Evolutionary conservation across 2,888 invertebrate genomes (phyloP), one percentile per base, ranked within the genome.

Genomic region (Campopleginae sp.): DNA sequence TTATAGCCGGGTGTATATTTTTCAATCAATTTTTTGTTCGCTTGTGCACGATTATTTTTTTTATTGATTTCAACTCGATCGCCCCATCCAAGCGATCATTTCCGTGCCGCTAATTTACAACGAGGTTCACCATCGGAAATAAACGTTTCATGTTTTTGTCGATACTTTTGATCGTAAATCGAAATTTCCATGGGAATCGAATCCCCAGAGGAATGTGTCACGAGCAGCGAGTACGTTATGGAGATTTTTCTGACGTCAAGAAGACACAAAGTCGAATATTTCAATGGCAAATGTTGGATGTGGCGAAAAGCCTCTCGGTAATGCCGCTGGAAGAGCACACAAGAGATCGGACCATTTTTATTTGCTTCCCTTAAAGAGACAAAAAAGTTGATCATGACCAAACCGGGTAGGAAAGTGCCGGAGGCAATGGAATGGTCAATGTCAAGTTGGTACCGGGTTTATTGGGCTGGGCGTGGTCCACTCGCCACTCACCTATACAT

Each of bases 401-500:
- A 72, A 72, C 54, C 78, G 68, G 71, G 74, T 66, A 66, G 38
- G 14, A 48, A 65, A 80, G 63, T 44, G 86, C 87, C 84, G 54
- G 31, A 87, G 84, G 82, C 82, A 63, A 86, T 82, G 79, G 81
- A 88, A 86, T 88, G 89, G 89, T 89, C 91, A 91, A 91, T 91
- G 90, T 90, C 91, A 88, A 85, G 80, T 80, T 76, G 44, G 85
- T 87, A 71, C 80, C 87, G 84, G 76, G 85, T 88, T 90, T 89
- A 90, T 91, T 89, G 89, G 88, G 80, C 87, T 89, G 89, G 90
- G 89, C 87, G 90, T 88, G 87, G 87, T 89, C 84, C 74, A 80
- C 80, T 81, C 76, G 66, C 48, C 83, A 63, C 46, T 79, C 82
- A 82, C 84, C 75, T 84, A 78, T 71, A 80, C 70, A 74, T 82